Percentiles rank a stretch among this genome's conserved stretches.
Evolutionary conservation across 2,113 vertebrate genomes (phyloP).

Genomic region (Cricetomys ansorgei): DNA sequence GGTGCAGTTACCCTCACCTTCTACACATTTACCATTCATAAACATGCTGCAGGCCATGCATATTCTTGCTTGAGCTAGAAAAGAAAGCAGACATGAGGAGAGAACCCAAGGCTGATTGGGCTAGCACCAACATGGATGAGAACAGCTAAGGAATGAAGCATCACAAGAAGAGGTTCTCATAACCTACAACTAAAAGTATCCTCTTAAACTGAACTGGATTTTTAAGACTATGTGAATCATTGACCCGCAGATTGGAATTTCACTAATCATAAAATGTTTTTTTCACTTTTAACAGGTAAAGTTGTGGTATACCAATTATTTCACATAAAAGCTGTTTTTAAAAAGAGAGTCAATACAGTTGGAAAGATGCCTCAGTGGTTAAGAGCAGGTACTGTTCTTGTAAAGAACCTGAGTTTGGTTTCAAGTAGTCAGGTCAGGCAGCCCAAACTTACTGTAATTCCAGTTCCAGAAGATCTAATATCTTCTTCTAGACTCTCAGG

Average conservation of each 20-base stretch:
- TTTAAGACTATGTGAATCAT: neutral
- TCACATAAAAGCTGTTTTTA: neutral
- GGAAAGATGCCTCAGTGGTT: neutral
- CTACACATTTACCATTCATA: neutral
- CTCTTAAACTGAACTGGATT: too few relatives aligned
- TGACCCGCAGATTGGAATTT: neutral
- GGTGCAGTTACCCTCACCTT: neutral
- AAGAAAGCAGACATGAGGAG: neutral
- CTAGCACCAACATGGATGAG: neutral
- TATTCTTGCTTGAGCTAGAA: neutral
- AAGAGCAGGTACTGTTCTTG: neutral
- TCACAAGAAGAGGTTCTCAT: neutral
- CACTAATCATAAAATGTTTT: neutral
- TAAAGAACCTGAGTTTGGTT: neutral
- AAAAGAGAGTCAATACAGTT: too few relatives aligned
- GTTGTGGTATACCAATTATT: neutral
- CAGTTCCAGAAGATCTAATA: neutral
- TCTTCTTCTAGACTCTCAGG: neutral
- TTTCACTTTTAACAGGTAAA: neutral
- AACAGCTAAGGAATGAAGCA: neutral
- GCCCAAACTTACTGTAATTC: neutral
- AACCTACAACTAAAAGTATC: neutral
- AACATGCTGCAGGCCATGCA: conserved; percentile 13
- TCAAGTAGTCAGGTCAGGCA: too few relatives aligned
- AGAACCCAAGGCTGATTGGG: neutral